Percentiles rank a stretch among this genome's conserved stretches.
Evolutionary conservation across 2,888 invertebrate species (phyloP).

Genomic region (Metallyticus violacea): DNA sequence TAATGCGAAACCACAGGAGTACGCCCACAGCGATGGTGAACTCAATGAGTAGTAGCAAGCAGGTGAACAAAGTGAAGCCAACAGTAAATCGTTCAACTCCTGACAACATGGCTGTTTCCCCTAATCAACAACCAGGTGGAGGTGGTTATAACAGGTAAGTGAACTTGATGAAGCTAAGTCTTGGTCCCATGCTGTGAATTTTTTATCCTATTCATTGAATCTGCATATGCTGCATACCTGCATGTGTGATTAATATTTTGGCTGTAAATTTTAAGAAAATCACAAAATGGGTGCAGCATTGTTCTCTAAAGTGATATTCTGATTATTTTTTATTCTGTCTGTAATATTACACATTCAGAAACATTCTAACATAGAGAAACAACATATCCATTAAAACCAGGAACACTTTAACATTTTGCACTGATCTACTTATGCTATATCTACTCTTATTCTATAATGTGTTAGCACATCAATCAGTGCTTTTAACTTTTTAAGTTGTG

Average conservation of each 20-base stretch:
- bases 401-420: neutral
- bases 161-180: neutral
- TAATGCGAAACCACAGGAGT: constrained; percentile 71
- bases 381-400: neutral
- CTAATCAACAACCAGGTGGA: constrained; percentile 51
- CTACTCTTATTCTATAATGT: too few relatives aligned
- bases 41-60: constrained; percentile 63
- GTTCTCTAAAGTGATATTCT: neutral
- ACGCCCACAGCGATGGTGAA: constrained; percentile 70
- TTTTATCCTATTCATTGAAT: too few relatives aligned
- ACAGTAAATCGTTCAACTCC: constrained; percentile 75
- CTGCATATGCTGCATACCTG: too few relatives aligned
- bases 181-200: too few relatives aligned
- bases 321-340: neutral
- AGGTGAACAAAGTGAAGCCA: constrained; percentile 87
- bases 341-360: neutral
- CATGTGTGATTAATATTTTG: neutral
- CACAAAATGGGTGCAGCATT: neutral
- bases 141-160: constrained; percentile 59
- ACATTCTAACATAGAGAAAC: neutral
- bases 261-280: neutral
- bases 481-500: too few relatives aligned
- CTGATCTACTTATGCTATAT: too few relatives aligned
- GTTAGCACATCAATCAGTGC: too few relatives aligned
- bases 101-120: constrained; percentile 64